Percentiles rank a stretch among this genome's conserved stretches.
Conservation (phyloP, 2,113 vertebrate species). For the Actenoides lindsayi region DNA sequence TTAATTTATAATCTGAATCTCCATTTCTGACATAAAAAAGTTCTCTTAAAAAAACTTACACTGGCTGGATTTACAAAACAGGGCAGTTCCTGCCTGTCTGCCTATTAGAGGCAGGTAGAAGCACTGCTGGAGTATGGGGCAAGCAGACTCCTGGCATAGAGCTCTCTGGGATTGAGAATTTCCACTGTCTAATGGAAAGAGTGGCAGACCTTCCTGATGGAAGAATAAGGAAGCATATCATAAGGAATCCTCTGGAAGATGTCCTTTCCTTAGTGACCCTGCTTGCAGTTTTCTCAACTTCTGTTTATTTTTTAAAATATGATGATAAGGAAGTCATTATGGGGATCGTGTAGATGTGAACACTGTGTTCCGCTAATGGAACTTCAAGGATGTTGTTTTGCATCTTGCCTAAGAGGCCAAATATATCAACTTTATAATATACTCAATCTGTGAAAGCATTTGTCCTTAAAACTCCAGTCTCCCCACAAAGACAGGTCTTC, state of each 20-base stretch:
- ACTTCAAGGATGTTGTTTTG: slow-evolving; percentile 69
- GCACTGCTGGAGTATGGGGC: background rate
- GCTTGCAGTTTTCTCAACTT: background rate
- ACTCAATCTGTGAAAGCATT: slow-evolving; percentile 51
- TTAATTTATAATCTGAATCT: background rate
- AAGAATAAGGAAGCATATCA: background rate
- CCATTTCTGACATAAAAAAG: background rate
- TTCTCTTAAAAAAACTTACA: background rate
- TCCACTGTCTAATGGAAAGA: background rate
- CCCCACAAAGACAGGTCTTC: background rate
- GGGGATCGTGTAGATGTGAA: slow-evolving; percentile 1
- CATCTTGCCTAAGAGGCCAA: slow-evolving; percentile 50
- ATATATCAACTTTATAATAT: slow-evolving; percentile 52
- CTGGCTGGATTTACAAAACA: background rate
- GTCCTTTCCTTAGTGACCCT: background rate
- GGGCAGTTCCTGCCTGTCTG: background rate
- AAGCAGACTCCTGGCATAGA: background rate
- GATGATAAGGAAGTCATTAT: background rate
- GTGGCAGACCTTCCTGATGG: background rate
- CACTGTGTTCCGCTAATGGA: slow-evolving; percentile 40
- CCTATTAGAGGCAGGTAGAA: background rate
- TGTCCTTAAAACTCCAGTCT: slow-evolving; percentile 46
- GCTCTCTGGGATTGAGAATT: background rate
- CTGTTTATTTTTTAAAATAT: background rate
- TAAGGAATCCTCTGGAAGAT: background rate